Evolutionary conservation across 2,797 vertebrate genomes (phyloP), one percentile per base, ranked within the genome.

Genomic region (Mycteria americana): DNA sequence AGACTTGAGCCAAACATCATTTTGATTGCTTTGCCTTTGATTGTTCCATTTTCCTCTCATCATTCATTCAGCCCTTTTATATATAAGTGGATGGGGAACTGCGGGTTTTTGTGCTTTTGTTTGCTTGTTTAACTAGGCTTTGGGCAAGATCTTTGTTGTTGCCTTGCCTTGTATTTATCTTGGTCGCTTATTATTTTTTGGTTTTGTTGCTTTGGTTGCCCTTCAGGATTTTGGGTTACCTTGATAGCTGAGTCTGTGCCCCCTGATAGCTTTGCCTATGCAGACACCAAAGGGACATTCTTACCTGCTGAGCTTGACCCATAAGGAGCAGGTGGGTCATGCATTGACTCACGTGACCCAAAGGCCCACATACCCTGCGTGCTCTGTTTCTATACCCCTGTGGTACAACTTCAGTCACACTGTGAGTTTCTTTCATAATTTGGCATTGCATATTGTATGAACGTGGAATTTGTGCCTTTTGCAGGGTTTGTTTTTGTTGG

Each of bases 11-110:
- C 31, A 67, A 83, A 54, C 18, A 27, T 60, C 0, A 22, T 50
- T 93, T 87, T 94, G 80, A 81, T 93, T 89, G 18, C 39, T 77
- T 94, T 94, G 74, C 37, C 45, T 86, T 86, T 62, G 22, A 79
- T 72, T 74, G 54, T 81, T 27, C 45, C 2, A 24, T 37, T 82
- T 95, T 80, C 41, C 46, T 91, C 31, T 92, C 23, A 45, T 80
- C 6, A 23, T 65, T 87, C 48, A 59, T 46, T 64, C 39, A 81
- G 18, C 28, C 27, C 35, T 74, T 65, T 33, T 65, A 24, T 79
- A 33, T 69, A 11, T 1, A 37, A 82, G 62, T 74, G 77, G 56
- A 69, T 41, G 11, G 31, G 19, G 37, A 88, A 22, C 45, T 53
- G 43, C 8, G 7, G 12, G 3, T 1, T 70, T 64, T 60, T 73